Base-by-base conservation (phyloP, 2,113 vertebrate genomes). In the Onychorhynchus coronatus region DNA sequence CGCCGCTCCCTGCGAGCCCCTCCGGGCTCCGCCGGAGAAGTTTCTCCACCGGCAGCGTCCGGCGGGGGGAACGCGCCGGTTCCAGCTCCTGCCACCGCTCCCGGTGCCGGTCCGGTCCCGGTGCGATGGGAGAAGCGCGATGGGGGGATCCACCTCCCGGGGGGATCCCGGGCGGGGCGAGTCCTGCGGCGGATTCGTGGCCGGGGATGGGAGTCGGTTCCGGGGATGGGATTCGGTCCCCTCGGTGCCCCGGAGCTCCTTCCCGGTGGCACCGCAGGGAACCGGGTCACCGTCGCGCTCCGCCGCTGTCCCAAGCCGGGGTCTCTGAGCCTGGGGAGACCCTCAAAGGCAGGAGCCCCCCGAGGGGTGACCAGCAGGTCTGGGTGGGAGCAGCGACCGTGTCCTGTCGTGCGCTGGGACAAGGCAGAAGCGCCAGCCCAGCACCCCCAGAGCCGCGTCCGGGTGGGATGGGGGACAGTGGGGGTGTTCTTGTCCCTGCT, bases 221-320 rank as follows among this genome's bases (percentile, higher is more conserved):
- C 9, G 14, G 13, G 22, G 17, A 1, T 5, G 74, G 53, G 35
- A 5, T 23, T 24, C 1, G 8, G 2, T 7, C 11, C 0, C 12
- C 24, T 55, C 6, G 3, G 9, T 24, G 80, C 20, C 28, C 25
- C 25, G 1, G 53, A 50, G 6, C 10, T 67, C 85, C 58, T 11
- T n/a, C 20, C 46, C 9, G 53, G 44, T 21, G 81, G 9, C 63
- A 28, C 13, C 47, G 9, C 39, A 2, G 4, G 14, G 59, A 44
- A n/a, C 82, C 1, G 28, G 12, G 73, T 6, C 85, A 8, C 61
- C 4, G 5, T n/a, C 77, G 44, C 24, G 18, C 50, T 14, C 14
- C 5, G 72, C 50, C 21, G 10, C 74, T 4, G 39, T 4, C n/a
- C 44, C 73, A 13, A 14, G 14, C n/a, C 4, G 52, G 72, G 47